Conservation (phyloP, 1,140 invertebrate genomes). For the Prorops nasuta region DNA sequence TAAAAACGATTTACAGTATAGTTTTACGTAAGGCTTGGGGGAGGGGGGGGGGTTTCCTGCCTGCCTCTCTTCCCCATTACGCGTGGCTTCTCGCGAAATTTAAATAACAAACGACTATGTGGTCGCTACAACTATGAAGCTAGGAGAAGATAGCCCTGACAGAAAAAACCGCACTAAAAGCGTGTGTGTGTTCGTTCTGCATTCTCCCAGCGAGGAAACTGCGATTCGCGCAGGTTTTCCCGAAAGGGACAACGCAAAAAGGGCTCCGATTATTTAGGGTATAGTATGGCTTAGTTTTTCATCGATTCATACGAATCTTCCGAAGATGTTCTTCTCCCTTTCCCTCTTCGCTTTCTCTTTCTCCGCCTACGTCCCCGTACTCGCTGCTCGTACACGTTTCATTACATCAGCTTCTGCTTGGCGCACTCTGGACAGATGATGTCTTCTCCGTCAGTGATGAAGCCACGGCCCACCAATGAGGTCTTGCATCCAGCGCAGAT, state of each 20-base stretch:
- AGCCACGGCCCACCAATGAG: constrained; percentile 95
- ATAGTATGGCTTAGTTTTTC: too few species aligned
- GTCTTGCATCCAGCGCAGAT: constrained; percentile 93
- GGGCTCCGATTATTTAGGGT: too few species aligned
- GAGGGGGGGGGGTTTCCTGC: too few species aligned
- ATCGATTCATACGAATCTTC: too few species aligned
- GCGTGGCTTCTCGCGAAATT: too few species aligned
- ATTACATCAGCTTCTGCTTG: constrained; percentile 89
- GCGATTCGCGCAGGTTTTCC: too few species aligned
- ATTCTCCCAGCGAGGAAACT: constrained; percentile 1
- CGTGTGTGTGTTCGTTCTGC: constrained; percentile 7
- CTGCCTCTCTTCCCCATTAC: too few species aligned
- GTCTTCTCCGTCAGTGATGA: constrained; percentile 95
- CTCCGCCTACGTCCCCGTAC: constrained; percentile 14
- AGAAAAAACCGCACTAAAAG: too few species aligned
- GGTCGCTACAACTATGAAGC: constrained; percentile 23
- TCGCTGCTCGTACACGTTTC: too few species aligned
- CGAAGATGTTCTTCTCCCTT: too few species aligned
- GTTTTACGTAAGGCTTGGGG: not conserved
- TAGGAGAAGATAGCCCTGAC: constrained; percentile 19
- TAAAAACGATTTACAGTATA: not conserved
- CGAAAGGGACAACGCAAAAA: too few species aligned
- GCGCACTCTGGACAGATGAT: constrained; percentile 99
- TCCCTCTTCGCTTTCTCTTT: not conserved
- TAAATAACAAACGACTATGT: constrained; percentile 20